Evolutionary conservation across 2,113 vertebrate genomes (phyloP), one percentile per base, ranked within the genome.

Genomic region (Rhodinocichla rosea): DNA sequence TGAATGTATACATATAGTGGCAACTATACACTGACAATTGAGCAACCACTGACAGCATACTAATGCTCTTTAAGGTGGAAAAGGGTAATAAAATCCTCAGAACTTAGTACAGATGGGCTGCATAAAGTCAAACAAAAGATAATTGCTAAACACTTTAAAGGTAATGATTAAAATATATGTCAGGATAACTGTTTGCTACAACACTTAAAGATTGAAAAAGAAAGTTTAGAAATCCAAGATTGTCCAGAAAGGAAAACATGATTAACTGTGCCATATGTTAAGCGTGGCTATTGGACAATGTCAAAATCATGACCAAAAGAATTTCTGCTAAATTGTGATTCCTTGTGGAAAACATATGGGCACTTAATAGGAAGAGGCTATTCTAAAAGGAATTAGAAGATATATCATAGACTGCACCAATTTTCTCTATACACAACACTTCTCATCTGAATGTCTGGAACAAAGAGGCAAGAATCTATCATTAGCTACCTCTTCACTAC

Each of bases 1-100:
- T 89, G 96, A 97, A 96, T 86, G 50, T 57, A 96, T 84, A 75
- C 44, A 71, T 91, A 52, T 44, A 82, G 87, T 10, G 10, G 39
- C 56, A 90, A 77, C 77, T 81, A 33, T n/a, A 53, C 32, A 75
- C 68, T 67, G 59, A 70, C 42, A 87, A 83, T 3, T 47, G 26
- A 81, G 75, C 26, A 93, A 69, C 39, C 62, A 84, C 33, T 64
- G 35, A 91, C 32, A 87, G 52, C 27, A 37, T 7, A 35, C 5
- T 71, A 9, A 13, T 39, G 18, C 15, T 73, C 21, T 89, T 64
- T 37, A 79, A 52, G 49, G 13, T 45, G 22, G 5, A 55, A 73
- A 85, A 74, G 3, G 12, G 49, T 28, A 68, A 60, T 16, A 82
- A 82, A 75, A 89, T 44, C 21, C 11, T 22, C n/a, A 53, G 20